Evolutionary conservation across 1,140 invertebrate species (phyloP).

Genomic region (Bombus vancouverensis): DNA sequence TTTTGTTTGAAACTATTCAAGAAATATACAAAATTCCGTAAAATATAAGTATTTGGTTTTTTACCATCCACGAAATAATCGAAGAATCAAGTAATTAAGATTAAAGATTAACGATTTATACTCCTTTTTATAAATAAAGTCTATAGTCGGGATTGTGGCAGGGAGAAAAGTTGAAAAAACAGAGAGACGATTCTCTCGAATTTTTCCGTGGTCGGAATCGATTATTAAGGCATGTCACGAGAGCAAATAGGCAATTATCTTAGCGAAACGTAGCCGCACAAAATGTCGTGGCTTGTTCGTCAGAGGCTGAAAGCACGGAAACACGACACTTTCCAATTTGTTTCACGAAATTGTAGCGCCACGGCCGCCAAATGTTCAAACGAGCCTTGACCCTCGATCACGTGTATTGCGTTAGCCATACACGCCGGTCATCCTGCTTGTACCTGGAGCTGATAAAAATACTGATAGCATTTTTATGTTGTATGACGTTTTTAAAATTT

Average conservation of each 20-base stretch:
- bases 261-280: neutral
- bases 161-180: neutral
- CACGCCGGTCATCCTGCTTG: neutral
- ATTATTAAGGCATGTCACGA: neutral
- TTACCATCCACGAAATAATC: neutral
- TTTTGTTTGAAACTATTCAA: neutral
- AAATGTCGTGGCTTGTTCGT: neutral
- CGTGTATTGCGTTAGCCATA: neutral
- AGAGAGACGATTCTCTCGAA: neutral
- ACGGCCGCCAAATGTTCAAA: neutral
- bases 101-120: too few species aligned
- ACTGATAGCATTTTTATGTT: neutral
- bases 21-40: neutral
- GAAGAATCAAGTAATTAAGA: too few species aligned
- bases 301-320: neutral
- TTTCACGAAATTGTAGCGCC: neutral
- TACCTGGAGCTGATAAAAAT: neutral
- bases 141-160: too few species aligned
- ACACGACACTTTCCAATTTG: slow-evolving; percentile 4
- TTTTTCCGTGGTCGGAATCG: neutral
- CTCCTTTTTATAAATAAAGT: neutral
- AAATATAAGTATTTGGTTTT: neutral
- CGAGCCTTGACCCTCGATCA: neutral
- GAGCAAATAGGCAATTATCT: neutral
- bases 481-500: neutral